Conservation (phyloP, 1,140 invertebrate genomes). For the Mactra quadrangularis region DNA sequence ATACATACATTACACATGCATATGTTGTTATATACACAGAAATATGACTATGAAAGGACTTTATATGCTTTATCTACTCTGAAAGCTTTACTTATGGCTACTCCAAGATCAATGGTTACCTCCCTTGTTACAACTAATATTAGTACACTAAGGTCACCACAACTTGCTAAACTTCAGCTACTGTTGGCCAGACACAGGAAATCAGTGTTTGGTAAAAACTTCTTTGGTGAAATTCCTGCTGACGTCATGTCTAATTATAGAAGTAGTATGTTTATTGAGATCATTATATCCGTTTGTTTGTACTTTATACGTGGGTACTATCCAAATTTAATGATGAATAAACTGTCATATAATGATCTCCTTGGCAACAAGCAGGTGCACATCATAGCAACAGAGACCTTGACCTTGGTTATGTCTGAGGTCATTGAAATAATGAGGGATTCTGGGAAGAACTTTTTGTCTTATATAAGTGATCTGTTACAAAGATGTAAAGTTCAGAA, state of each 20-base stretch:
- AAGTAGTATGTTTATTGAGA: slow-evolving; percentile 93
- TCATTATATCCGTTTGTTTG: slow-evolving; percentile 91
- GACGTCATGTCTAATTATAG: slow-evolving; percentile 85
- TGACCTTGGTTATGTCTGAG: slow-evolving; percentile 91
- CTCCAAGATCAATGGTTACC: slow-evolving; percentile 90
- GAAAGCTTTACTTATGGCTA: slow-evolving; percentile 89
- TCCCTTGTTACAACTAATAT: slow-evolving; percentile 89
- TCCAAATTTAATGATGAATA: slow-evolving; percentile 88
- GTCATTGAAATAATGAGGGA: slow-evolving; percentile 92
- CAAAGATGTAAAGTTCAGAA: slow-evolving; percentile 94
- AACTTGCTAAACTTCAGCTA: slow-evolving; percentile 86
- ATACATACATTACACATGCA: slow-evolving; percentile 93
- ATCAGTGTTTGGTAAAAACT: slow-evolving; percentile 91
- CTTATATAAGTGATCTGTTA: slow-evolving; percentile 92
- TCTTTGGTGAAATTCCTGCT: slow-evolving; percentile 88
- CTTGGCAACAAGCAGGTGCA: slow-evolving; percentile 90
- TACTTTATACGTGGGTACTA: slow-evolving; percentile 93
- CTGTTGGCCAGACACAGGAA: slow-evolving; percentile 91
- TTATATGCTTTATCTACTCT: slow-evolving; percentile 91
- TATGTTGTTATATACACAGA: slow-evolving; percentile 91
- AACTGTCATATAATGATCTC: slow-evolving; percentile 89
- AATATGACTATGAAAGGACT: slow-evolving; percentile 91
- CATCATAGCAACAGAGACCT: slow-evolving; percentile 90
- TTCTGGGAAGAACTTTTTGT: slow-evolving; percentile 91
- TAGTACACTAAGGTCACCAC: slow-evolving; percentile 83